Percentiles rank a stretch among this genome's conserved stretches.
Evolutionary conservation across 2,797 vertebrate genomes (phyloP).

Genomic region (Sebastes vulpes): DNA sequence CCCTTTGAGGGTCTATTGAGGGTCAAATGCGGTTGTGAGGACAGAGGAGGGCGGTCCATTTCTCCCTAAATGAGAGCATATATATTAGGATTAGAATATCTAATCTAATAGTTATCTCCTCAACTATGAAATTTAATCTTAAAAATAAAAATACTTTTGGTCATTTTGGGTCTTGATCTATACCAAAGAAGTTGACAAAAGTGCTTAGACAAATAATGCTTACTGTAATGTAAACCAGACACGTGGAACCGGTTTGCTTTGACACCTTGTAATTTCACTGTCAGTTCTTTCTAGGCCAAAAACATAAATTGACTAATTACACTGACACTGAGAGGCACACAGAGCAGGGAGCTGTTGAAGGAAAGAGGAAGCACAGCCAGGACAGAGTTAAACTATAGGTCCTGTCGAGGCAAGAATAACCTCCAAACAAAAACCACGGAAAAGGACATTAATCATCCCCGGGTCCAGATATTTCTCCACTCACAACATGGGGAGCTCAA

Average conservation of each 20-base stretch:
- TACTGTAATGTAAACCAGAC: background rate
- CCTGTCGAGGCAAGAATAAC: background rate
- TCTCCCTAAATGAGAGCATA: background rate
- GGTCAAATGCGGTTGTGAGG: background rate
- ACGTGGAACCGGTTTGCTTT: background rate
- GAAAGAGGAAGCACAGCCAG: conserved; percentile 2
- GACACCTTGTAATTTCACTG: background rate
- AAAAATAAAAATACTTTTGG: background rate
- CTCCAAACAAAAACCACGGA: background rate
- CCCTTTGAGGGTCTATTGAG: background rate
- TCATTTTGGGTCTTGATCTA: background rate
- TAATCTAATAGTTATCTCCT: background rate
- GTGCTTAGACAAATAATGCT: background rate
- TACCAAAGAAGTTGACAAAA: background rate
- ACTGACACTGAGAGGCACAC: background rate
- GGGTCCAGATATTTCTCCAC: background rate
- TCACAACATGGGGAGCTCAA: background rate
- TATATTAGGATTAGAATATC: background rate
- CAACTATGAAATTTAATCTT: background rate
- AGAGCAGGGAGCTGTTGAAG: background rate
- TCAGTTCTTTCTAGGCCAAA: background rate
- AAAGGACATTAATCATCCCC: background rate
- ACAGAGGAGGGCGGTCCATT: background rate
- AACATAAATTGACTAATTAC: background rate
- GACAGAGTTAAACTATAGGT: background rate